These are phyloP conservation scores for Creontiades dilutus DNA, from an alignment of 2,888 invertebrate genomes.

Conservation along the genomic window DNA sequence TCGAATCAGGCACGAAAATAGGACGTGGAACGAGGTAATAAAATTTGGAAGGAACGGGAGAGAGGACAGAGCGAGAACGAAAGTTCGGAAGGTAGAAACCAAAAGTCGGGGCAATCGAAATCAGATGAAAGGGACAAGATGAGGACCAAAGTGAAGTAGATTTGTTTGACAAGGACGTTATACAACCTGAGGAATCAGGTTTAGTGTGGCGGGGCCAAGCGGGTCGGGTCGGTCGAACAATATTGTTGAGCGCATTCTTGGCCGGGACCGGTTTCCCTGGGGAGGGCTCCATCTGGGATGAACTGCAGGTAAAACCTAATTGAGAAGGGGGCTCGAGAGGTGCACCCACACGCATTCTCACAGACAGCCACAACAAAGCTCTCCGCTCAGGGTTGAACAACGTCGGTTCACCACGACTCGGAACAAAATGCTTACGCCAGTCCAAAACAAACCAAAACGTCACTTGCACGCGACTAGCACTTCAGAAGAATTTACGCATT, in stretches of 20 bases:
- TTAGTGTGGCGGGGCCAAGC: slow-evolving; percentile 6
- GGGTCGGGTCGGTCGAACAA: slow-evolving; percentile 25
- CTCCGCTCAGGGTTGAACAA: neutral
- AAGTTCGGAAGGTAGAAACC: neutral
- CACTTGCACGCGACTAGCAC: no score
- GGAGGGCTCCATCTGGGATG: slow-evolving; percentile 1
- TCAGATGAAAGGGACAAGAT: slow-evolving; percentile 28
- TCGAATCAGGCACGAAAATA: neutral
- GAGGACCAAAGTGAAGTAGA: neutral
- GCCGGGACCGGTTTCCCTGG: slow-evolving; percentile 15
- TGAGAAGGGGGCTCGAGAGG: neutral
- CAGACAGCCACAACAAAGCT: neutral
- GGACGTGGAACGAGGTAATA: no score
- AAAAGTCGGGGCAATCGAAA: neutral
- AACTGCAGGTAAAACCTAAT: slow-evolving; percentile 49
- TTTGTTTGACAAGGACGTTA: slow-evolving; percentile 39
- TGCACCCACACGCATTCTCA: slow-evolving; percentile 42
- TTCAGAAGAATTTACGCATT: no score
- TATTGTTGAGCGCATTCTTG: slow-evolving; percentile 45
- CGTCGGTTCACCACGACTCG: neutral
- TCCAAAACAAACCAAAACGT: no score
- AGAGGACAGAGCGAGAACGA: neutral
- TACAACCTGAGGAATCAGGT: slow-evolving; percentile 17
- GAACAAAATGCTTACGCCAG: no score
- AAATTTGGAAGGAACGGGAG: no score